Conservation (phyloP, 2,797 vertebrate genomes). For the Numenius phaeopus region DNA sequence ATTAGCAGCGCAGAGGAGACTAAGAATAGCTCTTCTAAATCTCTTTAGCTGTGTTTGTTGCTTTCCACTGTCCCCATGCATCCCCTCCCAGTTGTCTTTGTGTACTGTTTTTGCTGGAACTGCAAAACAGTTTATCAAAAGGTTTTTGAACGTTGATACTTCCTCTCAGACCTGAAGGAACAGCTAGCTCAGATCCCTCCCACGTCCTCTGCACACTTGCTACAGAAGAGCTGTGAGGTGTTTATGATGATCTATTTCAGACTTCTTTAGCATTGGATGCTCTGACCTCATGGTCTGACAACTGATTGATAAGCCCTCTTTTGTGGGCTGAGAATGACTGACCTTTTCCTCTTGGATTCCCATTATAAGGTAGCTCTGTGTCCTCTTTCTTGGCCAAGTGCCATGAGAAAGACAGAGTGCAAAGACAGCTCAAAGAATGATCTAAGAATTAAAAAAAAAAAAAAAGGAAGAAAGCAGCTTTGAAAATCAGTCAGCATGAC, state of each 20-base stretch:
- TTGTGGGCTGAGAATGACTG: slow-evolving; percentile 64
- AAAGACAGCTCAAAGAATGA: slow-evolving; percentile 45
- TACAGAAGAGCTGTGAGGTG: background rate
- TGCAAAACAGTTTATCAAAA: slow-evolving; percentile 28
- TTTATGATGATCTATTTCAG: slow-evolving; percentile 32
- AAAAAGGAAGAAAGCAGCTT: background rate
- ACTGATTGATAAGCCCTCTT: slow-evolving; percentile 59
- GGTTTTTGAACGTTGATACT: background rate
- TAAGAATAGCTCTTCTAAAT: background rate
- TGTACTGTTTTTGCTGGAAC: slow-evolving; percentile 12
- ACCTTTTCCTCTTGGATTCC: slow-evolving; percentile 65
- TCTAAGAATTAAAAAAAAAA: background rate
- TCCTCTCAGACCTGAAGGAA: slow-evolving; percentile 9
- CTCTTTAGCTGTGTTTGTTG: background rate
- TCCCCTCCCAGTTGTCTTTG: background rate
- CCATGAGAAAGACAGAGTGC: slow-evolving; percentile 65
- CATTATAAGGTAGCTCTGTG: background rate
- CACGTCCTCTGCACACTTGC: background rate
- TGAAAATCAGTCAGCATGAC: slow-evolving; percentile 66
- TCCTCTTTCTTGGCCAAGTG: slow-evolving; percentile 40
- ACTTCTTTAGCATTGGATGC: background rate
- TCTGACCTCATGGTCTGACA: slow-evolving; percentile 32
- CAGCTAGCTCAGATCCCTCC: background rate
- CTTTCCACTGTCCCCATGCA: background rate
- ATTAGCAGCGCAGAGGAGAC: background rate